Evolutionary conservation across 2,113 vertebrate genomes (phyloP).

Genomic region (Lophotis ruficrista): DNA sequence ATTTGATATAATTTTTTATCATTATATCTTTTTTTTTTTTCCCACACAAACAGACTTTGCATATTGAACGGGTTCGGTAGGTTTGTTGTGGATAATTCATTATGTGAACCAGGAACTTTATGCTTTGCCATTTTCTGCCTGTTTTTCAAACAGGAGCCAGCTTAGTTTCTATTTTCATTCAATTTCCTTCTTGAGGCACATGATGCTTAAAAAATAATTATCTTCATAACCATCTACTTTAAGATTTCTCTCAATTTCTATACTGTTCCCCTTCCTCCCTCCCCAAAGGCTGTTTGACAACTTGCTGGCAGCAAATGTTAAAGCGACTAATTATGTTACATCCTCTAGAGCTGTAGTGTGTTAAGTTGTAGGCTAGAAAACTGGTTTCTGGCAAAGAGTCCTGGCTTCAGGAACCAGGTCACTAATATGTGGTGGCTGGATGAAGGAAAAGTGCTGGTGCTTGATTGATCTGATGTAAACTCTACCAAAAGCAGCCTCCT

Average conservation of each 20-base stretch:
- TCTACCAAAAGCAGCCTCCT: background rate
- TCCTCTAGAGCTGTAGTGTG: background rate
- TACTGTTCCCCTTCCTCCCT: background rate
- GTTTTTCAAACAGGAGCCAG: background rate
- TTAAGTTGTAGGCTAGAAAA: background rate
- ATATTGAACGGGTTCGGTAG: rapidly evolving
- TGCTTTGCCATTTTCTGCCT: background rate
- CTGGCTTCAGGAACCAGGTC: background rate
- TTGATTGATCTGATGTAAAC: background rate
- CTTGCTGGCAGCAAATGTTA: conserved; percentile 19
- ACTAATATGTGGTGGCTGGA: background rate
- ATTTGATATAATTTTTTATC: background rate
- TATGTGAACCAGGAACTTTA: background rate
- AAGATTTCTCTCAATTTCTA: background rate
- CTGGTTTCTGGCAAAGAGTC: background rate
- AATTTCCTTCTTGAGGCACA: background rate
- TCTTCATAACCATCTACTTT: background rate
- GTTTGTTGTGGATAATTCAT: background rate
- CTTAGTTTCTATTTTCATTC: background rate
- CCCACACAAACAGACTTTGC: background rate
- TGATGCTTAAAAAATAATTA: background rate
- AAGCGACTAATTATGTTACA: conserved; percentile 1
- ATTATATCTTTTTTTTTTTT: background rate
- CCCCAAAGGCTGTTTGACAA: background rate
- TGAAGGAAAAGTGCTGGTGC: background rate